These are phyloP conservation scores for Oreochromis spilurus DNA, from an alignment of 2,113 vertebrate genomes.

Conservation along the genomic window DNA sequence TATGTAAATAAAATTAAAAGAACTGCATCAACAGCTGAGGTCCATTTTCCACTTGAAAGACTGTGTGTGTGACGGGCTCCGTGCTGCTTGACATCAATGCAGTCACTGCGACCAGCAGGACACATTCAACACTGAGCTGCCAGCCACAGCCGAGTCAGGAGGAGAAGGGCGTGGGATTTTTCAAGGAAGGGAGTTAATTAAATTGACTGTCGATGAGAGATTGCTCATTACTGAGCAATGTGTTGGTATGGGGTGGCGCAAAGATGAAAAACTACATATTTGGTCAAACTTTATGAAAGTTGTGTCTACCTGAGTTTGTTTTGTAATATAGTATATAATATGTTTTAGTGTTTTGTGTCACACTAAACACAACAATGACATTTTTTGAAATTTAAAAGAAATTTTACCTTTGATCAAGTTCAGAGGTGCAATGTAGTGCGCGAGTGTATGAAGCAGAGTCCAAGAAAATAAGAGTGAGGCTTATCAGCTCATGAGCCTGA, in stretches of 20 bases:
- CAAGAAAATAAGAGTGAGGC: background rate
- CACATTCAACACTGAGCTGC: conserved; percentile 57
- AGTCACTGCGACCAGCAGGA: conserved; percentile 2
- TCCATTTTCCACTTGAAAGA: background rate
- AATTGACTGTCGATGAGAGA: conserved; percentile 51
- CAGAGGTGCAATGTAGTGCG: background rate
- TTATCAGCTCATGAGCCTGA: background rate
- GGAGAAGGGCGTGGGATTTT: conserved; percentile 33
- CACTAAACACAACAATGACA: background rate
- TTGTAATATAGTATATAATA: background rate
- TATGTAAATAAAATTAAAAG: background rate
- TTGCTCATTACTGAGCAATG: conserved; percentile 47
- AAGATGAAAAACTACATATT: background rate
- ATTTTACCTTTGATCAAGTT: background rate
- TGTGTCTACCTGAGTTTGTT: background rate
- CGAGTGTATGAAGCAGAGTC: background rate
- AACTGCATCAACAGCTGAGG: background rate
- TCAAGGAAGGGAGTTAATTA: conserved; percentile 55
- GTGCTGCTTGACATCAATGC: background rate
- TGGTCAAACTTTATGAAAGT: background rate
- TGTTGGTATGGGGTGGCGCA: background rate
- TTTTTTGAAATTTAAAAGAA: background rate
- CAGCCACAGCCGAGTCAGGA: conserved; percentile 34
- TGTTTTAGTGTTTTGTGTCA: background rate
- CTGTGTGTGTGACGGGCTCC: background rate